These are phyloP conservation scores for Drosophila lacteicornis DNA, from an alignment of 1,140 invertebrate genomes.

Conservation along the genomic window DNA sequence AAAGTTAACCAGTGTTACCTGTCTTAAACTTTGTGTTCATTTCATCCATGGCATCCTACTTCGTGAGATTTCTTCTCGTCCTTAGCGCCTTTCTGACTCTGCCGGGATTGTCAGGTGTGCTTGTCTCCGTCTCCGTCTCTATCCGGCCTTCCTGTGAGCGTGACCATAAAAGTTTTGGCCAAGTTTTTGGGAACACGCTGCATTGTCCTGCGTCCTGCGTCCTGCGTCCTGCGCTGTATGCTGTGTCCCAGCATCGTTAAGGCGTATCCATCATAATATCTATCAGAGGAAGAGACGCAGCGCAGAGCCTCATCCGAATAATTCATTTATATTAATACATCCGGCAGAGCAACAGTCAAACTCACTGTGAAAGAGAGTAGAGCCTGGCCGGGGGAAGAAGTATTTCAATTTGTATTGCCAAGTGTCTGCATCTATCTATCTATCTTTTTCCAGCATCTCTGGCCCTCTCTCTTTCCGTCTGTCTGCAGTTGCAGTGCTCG, in stretches of 20 bases:
- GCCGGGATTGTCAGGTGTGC: conserved; percentile 20
- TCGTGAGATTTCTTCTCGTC: neutral
- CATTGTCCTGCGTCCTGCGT: conserved; percentile 36
- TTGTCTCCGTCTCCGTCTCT: neutral
- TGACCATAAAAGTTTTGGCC: conserved; percentile 54
- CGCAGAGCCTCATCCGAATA: conserved; percentile 54
- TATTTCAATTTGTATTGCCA: conserved; percentile 72
- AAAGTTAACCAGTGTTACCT: neutral
- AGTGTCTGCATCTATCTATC: conserved; percentile 40
- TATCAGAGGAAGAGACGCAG: conserved; percentile 35
- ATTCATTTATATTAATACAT: conserved; percentile 77
- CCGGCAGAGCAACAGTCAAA: conserved; percentile 47
- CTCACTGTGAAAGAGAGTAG: conserved; percentile 17
- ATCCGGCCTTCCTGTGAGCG: neutral
- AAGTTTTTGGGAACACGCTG: conserved; percentile 64
- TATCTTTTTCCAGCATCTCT: conserved; percentile 6
- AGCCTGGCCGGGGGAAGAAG: conserved; percentile 16
- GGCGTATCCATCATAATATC: conserved; percentile 76
- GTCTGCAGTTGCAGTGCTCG: conserved; percentile 58
- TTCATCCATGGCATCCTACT: neutral
- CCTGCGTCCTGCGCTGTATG: neutral
- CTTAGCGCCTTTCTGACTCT: conserved; percentile 17
- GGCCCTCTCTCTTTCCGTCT: conserved; percentile 11
- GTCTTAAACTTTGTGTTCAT: neutral
- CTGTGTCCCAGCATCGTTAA: conserved; percentile 63